These are phyloP conservation scores for Halcyon senegalensis DNA, from an alignment of 2,113 vertebrate species.

Conservation along the genomic window DNA sequence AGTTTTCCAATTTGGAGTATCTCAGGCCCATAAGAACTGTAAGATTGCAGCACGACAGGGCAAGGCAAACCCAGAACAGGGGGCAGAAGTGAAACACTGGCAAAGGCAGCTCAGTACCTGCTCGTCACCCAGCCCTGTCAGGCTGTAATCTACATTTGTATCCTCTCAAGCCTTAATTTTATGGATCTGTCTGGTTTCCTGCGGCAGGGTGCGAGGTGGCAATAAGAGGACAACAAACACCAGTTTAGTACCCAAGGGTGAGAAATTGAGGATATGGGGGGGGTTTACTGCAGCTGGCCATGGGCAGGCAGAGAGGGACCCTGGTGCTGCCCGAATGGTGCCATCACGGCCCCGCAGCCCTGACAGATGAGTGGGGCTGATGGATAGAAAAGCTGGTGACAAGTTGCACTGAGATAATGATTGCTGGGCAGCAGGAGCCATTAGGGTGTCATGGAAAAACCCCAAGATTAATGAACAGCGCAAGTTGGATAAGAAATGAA, in stretches of 20 bases:
- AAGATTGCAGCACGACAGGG: not conserved
- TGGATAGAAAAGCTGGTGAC: conserved; percentile 53
- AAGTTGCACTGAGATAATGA: conserved; percentile 57
- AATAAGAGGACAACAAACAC: not conserved
- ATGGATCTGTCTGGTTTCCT: not conserved
- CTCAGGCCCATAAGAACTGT: not conserved
- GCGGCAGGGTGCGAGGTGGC: not conserved
- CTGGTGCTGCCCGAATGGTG: accelerated
- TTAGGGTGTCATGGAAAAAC: conserved; percentile 60
- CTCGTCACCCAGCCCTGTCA: accelerated
- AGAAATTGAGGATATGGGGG: not conserved
- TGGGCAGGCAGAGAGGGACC: not conserved
- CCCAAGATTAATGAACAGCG: conserved; percentile 58
- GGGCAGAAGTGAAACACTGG: not conserved
- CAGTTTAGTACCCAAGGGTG: not conserved
- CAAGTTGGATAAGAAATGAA: conserved; percentile 27
- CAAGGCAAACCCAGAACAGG: not conserved
- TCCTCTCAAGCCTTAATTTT: not conserved
- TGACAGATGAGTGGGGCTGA: conserved; percentile 53
- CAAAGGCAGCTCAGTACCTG: not conserved
- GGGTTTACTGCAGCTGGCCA: not conserved
- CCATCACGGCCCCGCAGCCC: not conserved
- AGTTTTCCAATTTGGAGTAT: not conserved
- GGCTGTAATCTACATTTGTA: not conserved
- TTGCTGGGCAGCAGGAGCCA: conserved; percentile 65